phyloP scores from a whole-genome alignment of 2,113 vertebrate species.

The Mola mola region DNA sequence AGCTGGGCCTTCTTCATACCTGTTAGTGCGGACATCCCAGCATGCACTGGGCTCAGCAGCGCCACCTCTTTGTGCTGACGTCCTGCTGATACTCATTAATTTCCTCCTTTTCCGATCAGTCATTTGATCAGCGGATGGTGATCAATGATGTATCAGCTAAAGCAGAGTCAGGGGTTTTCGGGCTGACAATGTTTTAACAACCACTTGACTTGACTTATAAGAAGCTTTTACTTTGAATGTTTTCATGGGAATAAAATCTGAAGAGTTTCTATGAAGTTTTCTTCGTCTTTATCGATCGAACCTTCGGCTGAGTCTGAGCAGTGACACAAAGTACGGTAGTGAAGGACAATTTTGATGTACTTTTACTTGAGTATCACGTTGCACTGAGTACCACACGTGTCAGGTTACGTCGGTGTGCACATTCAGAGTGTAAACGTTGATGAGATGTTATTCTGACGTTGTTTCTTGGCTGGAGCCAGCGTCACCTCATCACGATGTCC shows the following conservation, averaged over 20 bases:
- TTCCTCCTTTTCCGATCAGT: neutral
- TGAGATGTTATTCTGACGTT: too few species aligned
- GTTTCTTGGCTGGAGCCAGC: too few species aligned
- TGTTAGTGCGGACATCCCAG: neutral
- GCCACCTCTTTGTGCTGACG: too few species aligned
- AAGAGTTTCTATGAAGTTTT: neutral
- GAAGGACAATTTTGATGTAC: too few species aligned
- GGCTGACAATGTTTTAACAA: neutral
- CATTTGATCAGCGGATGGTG: neutral
- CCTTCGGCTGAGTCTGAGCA: too few species aligned
- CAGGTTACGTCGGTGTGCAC: too few species aligned
- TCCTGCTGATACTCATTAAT: neutral
- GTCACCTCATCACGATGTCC: too few species aligned
- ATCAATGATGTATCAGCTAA: neutral
- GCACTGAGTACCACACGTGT: too few species aligned
- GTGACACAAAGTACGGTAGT: too few species aligned
- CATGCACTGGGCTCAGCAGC: slow-evolving; percentile 5
- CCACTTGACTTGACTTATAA: slow-evolving; percentile 1
- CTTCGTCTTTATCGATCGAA: neutral
- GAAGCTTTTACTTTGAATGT: neutral
- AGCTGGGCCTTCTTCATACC: slow-evolving; percentile 2
- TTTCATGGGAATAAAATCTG: slow-evolving; percentile 16
- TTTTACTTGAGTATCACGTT: too few species aligned
- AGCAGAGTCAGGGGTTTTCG: neutral
- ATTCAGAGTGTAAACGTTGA: too few species aligned